phyloP scores from a whole-genome alignment of 2,113 vertebrate genomes.

The Megaptera novaeangliae region DNA sequence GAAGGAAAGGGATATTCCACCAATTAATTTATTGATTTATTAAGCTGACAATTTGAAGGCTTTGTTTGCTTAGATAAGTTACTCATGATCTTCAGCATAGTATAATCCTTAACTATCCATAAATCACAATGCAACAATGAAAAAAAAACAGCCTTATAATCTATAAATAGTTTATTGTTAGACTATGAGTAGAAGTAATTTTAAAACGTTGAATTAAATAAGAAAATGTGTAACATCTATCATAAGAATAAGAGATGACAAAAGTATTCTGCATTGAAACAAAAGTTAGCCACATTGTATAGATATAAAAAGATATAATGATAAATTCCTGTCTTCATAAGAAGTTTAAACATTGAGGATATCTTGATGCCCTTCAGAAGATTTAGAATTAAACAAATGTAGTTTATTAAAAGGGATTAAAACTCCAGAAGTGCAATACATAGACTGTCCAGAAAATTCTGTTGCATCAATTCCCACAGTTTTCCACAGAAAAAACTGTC shows the following conservation, averaged over 20 bases:
- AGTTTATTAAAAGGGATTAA: neutral
- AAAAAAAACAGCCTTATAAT: neutral
- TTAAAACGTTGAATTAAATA: neutral
- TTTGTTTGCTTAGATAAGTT: neutral
- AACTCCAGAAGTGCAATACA: neutral
- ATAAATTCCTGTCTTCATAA: neutral
- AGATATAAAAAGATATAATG: neutral
- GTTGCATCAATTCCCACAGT: neutral
- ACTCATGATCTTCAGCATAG: neutral
- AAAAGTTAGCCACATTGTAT: neutral
- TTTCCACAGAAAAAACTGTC: neutral
- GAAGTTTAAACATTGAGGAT: neutral
- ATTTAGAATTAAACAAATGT: neutral
- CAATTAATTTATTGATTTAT: slow-evolving; percentile 12
- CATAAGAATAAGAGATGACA: neutral
- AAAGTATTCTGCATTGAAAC: neutral
- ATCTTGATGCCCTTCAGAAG: neutral
- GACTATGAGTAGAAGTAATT: neutral
- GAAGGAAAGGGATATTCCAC: neutral
- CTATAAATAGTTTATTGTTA: neutral
- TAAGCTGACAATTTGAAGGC: neutral
- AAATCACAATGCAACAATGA: neutral
- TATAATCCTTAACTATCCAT: neutral
- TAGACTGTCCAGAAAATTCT: neutral
- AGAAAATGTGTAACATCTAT: neutral